Conservation (phyloP, 2,888 invertebrate species). For the Uloborus plumipes region DNA sequence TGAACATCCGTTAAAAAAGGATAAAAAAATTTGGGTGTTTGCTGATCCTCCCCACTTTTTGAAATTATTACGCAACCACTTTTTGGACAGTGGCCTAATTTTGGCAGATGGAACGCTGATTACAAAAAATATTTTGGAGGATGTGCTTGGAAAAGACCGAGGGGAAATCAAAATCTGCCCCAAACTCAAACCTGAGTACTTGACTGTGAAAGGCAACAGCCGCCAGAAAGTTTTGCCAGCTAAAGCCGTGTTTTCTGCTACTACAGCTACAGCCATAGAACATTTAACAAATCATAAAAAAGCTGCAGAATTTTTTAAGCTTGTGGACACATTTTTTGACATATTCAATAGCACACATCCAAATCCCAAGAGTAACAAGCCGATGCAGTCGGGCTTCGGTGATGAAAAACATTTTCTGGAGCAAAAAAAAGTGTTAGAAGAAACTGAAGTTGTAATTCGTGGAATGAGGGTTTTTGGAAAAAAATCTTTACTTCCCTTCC, state of each 20-base stretch:
- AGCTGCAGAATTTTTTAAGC: not conserved
- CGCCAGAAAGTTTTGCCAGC: conserved; percentile 12
- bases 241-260: conserved; percentile 7
- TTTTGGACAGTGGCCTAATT: conserved; percentile 1
- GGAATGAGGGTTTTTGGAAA: not conserved
- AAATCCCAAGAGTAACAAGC: conserved; percentile 10
- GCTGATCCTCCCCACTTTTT: conserved; percentile 6
- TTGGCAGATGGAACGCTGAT: not conserved
- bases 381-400: not conserved
- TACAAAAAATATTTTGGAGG: not conserved
- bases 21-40: conserved; percentile 4
- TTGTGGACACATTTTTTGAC: conserved; percentile 11
- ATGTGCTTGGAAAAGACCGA: not conserved
- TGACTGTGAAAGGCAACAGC: not conserved
- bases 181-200: not conserved
- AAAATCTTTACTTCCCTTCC: not conserved
- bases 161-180: conserved; percentile 11
- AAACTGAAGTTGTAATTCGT: no score
- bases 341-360: conserved; percentile 5
- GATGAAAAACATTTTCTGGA: not conserved
- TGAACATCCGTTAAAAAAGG: not conserved
- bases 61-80: conserved; percentile 9
- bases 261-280: not conserved
- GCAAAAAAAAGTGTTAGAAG: not conserved
- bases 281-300: conserved; percentile 6